Conservation (phyloP, 2,113 vertebrate genomes). For the Columba livia region DNA sequence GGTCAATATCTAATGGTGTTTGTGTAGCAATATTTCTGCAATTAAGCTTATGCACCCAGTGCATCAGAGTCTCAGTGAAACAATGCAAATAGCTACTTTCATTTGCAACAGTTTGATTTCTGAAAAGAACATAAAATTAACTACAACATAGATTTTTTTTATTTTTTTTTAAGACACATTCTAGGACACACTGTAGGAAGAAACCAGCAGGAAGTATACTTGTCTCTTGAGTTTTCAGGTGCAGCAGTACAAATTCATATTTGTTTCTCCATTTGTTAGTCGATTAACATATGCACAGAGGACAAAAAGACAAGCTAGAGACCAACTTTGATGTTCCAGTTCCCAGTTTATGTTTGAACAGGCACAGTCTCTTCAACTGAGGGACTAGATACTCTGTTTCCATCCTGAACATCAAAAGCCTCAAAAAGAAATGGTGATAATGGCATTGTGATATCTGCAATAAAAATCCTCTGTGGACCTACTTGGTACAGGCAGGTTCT, state of each 20-base stretch:
- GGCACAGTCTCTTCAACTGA: not conserved
- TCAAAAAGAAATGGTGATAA: not conserved
- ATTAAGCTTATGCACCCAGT: not conserved
- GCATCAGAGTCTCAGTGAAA: not conserved
- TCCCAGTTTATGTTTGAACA: not conserved
- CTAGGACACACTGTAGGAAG: not conserved
- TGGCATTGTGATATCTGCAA: not conserved
- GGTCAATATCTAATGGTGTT: slow-evolving; percentile 19
- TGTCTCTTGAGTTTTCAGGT: not conserved
- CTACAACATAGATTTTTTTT: not conserved
- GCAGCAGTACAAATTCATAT: not conserved
- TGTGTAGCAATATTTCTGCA: not conserved
- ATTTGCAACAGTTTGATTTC: slow-evolving; percentile 7
- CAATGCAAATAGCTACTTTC: not conserved
- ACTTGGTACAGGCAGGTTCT: not conserved
- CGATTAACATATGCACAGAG: not conserved
- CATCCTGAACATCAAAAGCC: not conserved
- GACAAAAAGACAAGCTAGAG: not conserved
- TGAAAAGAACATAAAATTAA: slow-evolving; percentile 23
- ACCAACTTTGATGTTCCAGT: not conserved
- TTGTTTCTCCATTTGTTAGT: not conserved
- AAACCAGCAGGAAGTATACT: not conserved
- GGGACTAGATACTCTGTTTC: not conserved
- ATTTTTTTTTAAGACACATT: not conserved
- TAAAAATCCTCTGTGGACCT: not conserved